Evolutionary conservation across 2,797 vertebrate genomes (phyloP).

Genomic region (Macropus fuliginosus): DNA sequence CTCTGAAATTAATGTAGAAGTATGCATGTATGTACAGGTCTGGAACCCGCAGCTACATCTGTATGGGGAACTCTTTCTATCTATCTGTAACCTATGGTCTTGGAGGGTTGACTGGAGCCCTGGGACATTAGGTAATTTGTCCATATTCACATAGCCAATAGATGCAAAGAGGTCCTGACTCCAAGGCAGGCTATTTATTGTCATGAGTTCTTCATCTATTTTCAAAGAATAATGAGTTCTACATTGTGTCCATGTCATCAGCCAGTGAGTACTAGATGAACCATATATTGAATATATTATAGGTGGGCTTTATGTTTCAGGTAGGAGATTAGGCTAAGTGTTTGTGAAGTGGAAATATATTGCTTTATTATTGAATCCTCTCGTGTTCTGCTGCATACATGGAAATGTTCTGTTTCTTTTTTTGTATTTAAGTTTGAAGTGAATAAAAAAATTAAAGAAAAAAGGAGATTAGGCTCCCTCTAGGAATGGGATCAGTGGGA

Average conservation of each 20-base stretch:
- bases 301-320: background rate
- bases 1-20: background rate
- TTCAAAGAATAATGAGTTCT: background rate
- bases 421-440: background rate
- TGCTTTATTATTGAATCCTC: background rate
- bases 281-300: background rate
- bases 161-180: background rate
- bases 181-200: background rate
- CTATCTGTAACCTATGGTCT: background rate
- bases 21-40: background rate
- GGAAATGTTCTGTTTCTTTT: background rate
- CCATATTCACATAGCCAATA: background rate
- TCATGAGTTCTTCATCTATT: background rate
- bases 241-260: background rate
- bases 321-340: background rate
- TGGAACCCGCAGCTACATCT: background rate
- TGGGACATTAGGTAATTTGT: background rate
- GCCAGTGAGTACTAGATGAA: background rate
- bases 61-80: background rate
- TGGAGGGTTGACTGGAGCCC: background rate
- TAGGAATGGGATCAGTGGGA: background rate
- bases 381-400: background rate
- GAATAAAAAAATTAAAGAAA: background rate
- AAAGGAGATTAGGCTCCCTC: background rate
- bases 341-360: background rate